Base-by-base conservation (phyloP, 2,888 invertebrate species). In the Itoplectis maculator region DNA sequence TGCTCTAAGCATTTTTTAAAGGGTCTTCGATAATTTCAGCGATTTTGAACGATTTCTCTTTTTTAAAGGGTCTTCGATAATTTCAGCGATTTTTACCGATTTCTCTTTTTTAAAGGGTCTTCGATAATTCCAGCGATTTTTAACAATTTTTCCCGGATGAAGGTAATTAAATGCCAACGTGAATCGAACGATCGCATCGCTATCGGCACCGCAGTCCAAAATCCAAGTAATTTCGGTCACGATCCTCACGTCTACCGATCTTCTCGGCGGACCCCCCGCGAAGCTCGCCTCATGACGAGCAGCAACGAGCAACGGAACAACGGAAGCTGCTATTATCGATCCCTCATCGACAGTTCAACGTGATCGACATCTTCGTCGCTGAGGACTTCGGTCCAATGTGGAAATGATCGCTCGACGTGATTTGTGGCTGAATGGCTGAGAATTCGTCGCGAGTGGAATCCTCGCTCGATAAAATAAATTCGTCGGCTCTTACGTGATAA, bases 401-500 rank as follows among this genome's bases (percentile, higher is more conserved):
- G 54, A 54, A n/a, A 54, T 23, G 23, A 9, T 23, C 54, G 54
- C 23, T 23, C 23, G 54, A 29, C 29, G 29, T 29, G 29, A 29
- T 3, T 29, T 29, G 29, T 11, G 23, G 20, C 54, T 54, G 61
- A 63, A 49, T 20, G 23, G 54, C 23, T 11, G 54, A 29, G 29
- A 18, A 63, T 63, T 63, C 61, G 20, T 63, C 11, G 37, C 61
- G 61, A 63, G 37, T n/a, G 37, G 11, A 40, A 40, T n/a, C 2
- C 2, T 54, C 54, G 54, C 54, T 54, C 54, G 11, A 29, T 29
- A 5, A n/a, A n/a, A 9, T 18, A 20, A 8, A 40, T 35, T 35
- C 35, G 11, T 59, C 35, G 6, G 35, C 35, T 15, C 15, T 59
- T 89, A 90, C 84, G 88, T 88, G 18, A 81, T 56, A 72, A 85